phyloP scores from a whole-genome alignment of 2,797 vertebrate species.

The Ptychobarbus kaznakovi region DNA sequence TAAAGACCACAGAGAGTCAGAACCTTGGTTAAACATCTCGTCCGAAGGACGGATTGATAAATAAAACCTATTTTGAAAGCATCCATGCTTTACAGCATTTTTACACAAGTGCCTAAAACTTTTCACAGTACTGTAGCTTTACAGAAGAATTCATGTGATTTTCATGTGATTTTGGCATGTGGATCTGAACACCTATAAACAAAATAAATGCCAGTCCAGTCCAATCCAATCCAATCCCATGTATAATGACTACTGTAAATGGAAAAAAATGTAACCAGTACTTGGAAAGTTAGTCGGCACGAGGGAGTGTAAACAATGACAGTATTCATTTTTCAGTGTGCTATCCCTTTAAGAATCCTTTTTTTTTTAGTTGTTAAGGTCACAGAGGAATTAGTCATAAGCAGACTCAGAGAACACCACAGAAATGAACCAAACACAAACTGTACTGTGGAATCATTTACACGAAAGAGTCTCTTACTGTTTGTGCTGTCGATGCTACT shows the following conservation, averaged over 20 bases:
- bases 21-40: too few species aligned
- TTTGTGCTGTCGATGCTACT: constrained; percentile 88
- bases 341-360: neutral
- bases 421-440: neutral
- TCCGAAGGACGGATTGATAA: neutral
- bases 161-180: neutral
- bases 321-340: neutral
- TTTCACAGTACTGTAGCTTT: too few species aligned
- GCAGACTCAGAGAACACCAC: neutral
- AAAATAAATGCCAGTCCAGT: neutral
- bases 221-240: neutral
- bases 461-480: constrained; percentile 62
- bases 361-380: neutral
- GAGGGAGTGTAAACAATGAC: neutral
- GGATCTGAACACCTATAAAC: neutral
- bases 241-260: neutral
- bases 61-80: neutral
- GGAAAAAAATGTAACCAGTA: neutral
- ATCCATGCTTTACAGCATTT: too few species aligned
- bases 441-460: neutral
- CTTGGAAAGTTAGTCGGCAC: neutral
- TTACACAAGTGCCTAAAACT: too few species aligned
- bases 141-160: neutral
- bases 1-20: too few species aligned
- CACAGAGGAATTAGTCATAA: constrained; percentile 1